Evolutionary conservation across 1,140 invertebrate species (phyloP).

Genomic region (Drosophila ananassae): DNA sequence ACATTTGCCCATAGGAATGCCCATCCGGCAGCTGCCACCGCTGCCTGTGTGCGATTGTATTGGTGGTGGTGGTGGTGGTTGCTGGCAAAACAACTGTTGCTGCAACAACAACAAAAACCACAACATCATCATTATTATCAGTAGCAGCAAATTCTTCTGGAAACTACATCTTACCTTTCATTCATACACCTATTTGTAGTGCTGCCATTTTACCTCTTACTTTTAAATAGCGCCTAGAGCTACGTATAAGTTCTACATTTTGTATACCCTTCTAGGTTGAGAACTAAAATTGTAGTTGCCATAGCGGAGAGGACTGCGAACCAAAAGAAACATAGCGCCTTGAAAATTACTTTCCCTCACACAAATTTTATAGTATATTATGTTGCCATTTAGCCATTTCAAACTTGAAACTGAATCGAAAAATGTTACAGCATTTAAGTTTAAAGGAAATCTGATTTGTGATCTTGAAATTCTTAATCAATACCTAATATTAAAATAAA

Average conservation of each 20-base stretch:
- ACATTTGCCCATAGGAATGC: slow-evolving; percentile 15
- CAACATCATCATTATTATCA: slow-evolving; percentile 7
- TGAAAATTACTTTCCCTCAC: slow-evolving; percentile 1
- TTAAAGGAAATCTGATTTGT: slow-evolving; percentile 78
- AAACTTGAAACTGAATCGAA: slow-evolving; percentile 24
- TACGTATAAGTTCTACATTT: slow-evolving; percentile 24
- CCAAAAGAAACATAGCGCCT: background rate
- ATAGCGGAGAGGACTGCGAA: background rate
- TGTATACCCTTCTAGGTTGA: background rate
- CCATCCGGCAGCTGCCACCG: slow-evolving; percentile 51
- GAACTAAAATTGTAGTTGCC: background rate
- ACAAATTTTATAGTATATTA: slow-evolving; percentile 7
- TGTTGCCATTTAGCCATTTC: slow-evolving; percentile 32
- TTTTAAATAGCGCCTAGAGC: slow-evolving; percentile 29
- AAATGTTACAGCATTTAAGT: slow-evolving; percentile 36
- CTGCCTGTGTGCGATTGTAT: background rate
- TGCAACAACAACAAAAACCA: slow-evolving; percentile 8
- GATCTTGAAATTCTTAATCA: slow-evolving; percentile 78
- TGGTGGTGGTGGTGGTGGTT: slow-evolving; percentile 32
- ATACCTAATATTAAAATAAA: slow-evolving; percentile 68
- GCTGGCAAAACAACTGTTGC: slow-evolving; percentile 53
- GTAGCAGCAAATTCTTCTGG: background rate
- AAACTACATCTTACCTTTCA: background rate
- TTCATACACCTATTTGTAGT: background rate
- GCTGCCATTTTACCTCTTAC: slow-evolving; percentile 1